Percentiles rank a stretch among this genome's conserved stretches.
Evolutionary conservation across 2,797 vertebrate species (phyloP).

Genomic region (Luscinia luscinia): DNA sequence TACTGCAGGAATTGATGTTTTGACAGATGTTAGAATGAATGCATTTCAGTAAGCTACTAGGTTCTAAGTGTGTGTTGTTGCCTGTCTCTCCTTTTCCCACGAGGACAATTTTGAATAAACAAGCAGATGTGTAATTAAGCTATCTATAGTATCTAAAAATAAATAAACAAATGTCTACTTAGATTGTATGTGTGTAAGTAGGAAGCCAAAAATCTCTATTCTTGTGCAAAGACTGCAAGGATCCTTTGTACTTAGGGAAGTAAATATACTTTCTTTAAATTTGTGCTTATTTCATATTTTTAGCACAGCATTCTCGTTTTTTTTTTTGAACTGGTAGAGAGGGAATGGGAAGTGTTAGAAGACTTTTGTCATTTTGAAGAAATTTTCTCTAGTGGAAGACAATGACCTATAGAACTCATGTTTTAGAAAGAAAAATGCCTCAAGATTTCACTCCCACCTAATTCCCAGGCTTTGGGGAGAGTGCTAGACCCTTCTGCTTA

Average conservation of each 20-base stretch:
- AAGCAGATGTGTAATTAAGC: background rate
- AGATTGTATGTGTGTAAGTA: background rate
- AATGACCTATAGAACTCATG: too few relatives aligned
- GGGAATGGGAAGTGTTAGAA: background rate
- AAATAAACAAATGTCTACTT: background rate
- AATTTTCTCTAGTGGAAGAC: background rate
- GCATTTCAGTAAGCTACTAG: background rate
- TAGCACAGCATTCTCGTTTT: background rate
- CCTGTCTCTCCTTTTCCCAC: background rate
- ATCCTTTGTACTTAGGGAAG: background rate
- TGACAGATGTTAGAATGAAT: background rate
- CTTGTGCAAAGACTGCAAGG: background rate
- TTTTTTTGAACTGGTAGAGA: background rate
- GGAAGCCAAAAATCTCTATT: background rate
- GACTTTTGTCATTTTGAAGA: background rate
- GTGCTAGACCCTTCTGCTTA: background rate
- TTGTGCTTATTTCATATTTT: background rate
- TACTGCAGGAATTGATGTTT: background rate
- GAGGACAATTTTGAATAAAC: background rate
- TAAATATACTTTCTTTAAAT: background rate
- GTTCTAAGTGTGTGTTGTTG: background rate
- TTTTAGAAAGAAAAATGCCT: background rate
- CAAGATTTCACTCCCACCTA: background rate
- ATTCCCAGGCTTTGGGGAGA: background rate
- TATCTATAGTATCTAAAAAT: background rate